Evolutionary conservation across 2,113 vertebrate species (phyloP), one percentile per base, ranked within the genome.

Genomic region (Morone chrysops): DNA sequence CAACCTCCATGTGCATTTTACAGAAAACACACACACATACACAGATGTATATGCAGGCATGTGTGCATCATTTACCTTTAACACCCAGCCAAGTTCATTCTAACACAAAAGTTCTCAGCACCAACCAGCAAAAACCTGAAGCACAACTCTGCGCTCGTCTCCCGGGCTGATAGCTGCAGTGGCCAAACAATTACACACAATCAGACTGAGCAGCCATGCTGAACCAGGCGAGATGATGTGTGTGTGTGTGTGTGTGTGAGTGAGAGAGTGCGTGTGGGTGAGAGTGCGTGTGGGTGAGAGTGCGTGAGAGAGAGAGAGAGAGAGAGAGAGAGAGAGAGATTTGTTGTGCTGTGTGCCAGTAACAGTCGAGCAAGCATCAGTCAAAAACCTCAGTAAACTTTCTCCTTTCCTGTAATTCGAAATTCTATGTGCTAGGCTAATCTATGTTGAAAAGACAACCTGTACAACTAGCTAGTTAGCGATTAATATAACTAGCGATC

Each of bases 121-220:
- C 63, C 5, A 17, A 41, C 48, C 0, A 5, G 16, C 51, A 65
- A 81, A 81, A 45, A 62, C 8, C 17, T 16, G 16, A 61, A 41
- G 41, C 43, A 31, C 70, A 68, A 67, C 47, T 51, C 53, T 1
- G 13, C 38, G 53, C 78, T 57, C 11, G 57, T 74, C 80, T 78
- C 63, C 69, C 0, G 22, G 75, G 78, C 41, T 8, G 62, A 78
- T 16, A 51, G 74, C 75, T 68, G 73, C 54, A 31, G 70, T 77
- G 54, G 67, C 72, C 70, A 80, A 61, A 76, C 60, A 77, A 76
- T 80, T 70, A 78, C 59, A 83, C 40, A 72, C 65, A 87, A 79
- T 82, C 67, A 54, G 75, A 79, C 36, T 9, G 17, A 3, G 40
- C 85, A 72, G 71, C 57, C 68, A 80, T 59, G 88, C 74, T 60